Conservation (phyloP, 2,113 vertebrate genomes). For the Ceyx melanurus region DNA sequence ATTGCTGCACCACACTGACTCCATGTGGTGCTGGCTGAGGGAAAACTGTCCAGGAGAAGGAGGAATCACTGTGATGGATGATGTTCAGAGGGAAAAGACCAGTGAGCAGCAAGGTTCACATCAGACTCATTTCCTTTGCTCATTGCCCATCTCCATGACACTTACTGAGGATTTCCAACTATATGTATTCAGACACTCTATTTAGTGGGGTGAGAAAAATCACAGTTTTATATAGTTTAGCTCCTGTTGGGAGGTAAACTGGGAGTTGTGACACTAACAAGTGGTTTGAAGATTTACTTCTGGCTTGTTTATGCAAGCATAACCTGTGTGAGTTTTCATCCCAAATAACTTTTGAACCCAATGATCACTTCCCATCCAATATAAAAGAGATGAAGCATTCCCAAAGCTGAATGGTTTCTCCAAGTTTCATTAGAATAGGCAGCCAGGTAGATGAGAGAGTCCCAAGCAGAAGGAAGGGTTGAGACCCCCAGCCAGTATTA, state of each 20-base stretch:
- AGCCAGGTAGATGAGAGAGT: not conserved
- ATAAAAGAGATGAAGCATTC: not conserved
- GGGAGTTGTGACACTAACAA: not conserved
- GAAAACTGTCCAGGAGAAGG: not conserved
- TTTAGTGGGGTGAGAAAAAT: not conserved
- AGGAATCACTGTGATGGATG: not conserved
- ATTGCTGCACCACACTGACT: conserved; percentile 59
- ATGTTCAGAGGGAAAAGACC: not conserved
- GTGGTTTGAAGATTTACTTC: not conserved
- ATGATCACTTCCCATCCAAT: not conserved
- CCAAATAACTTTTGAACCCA: not conserved
- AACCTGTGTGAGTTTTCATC: not conserved
- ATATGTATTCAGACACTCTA: not conserved
- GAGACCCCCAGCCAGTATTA: not conserved
- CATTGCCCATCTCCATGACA: not conserved
- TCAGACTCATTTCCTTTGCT: not conserved
- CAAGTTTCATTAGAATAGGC: not conserved
- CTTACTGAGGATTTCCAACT: not conserved
- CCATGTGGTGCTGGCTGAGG: conserved; percentile 40
- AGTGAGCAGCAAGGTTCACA: not conserved
- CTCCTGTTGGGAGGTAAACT: not conserved
- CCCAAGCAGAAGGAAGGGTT: not conserved
- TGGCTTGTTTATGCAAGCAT: not conserved
- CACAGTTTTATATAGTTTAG: not conserved
- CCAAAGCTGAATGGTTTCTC: not conserved